These are phyloP conservation scores for Polydrusus tereticollis DNA, from an alignment of 2,888 invertebrate species.

Conservation along the genomic window DNA sequence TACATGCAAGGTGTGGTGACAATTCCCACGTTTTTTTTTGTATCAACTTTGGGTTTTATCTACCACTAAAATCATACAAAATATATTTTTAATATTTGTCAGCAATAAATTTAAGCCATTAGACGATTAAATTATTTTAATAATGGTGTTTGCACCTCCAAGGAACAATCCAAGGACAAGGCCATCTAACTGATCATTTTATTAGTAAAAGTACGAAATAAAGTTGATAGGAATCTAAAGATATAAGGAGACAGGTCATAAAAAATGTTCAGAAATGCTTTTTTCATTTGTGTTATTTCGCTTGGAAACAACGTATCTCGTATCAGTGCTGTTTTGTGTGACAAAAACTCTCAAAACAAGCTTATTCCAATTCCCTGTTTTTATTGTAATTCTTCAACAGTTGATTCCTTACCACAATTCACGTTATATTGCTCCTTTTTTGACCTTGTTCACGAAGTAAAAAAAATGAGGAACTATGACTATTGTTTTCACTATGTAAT, in stretches of 20 bases:
- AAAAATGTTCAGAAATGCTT: neutral
- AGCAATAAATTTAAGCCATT: neutral
- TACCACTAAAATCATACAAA: neutral
- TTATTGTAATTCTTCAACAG: too few relatives aligned
- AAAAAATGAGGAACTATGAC: too few relatives aligned
- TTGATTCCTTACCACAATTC: too few relatives aligned
- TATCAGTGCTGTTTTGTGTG: neutral
- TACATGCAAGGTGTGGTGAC: constrained; percentile 8
- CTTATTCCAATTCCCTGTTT: too few relatives aligned
- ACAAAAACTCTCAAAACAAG: too few relatives aligned
- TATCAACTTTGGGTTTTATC: neutral
- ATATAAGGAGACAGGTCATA: neutral
- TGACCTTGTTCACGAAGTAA: too few relatives aligned
- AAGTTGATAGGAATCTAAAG: neutral
- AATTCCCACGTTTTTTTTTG: constrained; percentile 7
- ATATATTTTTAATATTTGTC: neutral
- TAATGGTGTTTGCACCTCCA: neutral
- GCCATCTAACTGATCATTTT: neutral
- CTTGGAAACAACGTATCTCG: neutral
- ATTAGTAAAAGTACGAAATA: neutral
- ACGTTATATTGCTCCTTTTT: too few relatives aligned
- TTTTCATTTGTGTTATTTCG: too few relatives aligned
- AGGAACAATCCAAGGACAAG: constrained; percentile 3
- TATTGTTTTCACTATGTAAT: too few relatives aligned
- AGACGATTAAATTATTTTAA: neutral